A percentile compares a stretch with the other conserved stretches of the same genome.
Conservation (phyloP, 2,797 vertebrate species). For the Lates japonicus region DNA sequence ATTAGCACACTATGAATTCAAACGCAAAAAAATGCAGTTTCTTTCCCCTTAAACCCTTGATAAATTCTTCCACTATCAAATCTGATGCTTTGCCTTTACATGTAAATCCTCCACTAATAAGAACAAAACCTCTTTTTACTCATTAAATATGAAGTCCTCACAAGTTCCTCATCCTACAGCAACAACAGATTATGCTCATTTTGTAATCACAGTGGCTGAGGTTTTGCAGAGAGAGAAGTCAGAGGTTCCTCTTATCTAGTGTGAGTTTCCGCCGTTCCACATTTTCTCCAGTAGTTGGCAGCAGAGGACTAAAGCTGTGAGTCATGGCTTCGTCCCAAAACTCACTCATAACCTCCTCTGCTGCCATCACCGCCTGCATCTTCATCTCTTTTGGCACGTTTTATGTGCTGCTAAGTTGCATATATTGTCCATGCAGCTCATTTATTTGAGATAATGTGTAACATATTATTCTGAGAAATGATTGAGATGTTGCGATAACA, state of each 20-base stretch:
- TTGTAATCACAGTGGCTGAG: conserved; percentile 8
- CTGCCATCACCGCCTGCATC: conserved; percentile 26
- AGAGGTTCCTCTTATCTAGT: not conserved
- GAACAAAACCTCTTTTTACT: not conserved
- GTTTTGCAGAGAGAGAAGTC: not conserved
- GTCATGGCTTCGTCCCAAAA: not conserved
- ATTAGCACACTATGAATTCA: not conserved
- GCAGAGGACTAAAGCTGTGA: conserved; percentile 78
- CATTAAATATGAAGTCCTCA: not conserved
- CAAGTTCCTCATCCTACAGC: not conserved
- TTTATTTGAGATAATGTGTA: not conserved
- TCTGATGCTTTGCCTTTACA: not conserved
- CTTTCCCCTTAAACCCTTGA: not conserved
- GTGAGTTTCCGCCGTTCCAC: conserved; percentile 36
- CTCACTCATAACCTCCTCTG: conserved; percentile 28
- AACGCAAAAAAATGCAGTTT: not conserved
- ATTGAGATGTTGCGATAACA: not conserved
- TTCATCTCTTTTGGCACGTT: conserved; percentile 38
- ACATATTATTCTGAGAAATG: conserved; percentile 9
- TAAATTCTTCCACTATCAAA: not conserved
- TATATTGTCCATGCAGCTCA: not conserved
- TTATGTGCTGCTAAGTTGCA: conserved; percentile 15
- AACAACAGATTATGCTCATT: not conserved
- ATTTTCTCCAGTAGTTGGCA: conserved; percentile 77
- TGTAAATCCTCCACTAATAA: not conserved